These are phyloP conservation scores for Pontoporia blainvillei DNA, from an alignment of 2,113 vertebrate genomes.

Conservation along the genomic window DNA sequence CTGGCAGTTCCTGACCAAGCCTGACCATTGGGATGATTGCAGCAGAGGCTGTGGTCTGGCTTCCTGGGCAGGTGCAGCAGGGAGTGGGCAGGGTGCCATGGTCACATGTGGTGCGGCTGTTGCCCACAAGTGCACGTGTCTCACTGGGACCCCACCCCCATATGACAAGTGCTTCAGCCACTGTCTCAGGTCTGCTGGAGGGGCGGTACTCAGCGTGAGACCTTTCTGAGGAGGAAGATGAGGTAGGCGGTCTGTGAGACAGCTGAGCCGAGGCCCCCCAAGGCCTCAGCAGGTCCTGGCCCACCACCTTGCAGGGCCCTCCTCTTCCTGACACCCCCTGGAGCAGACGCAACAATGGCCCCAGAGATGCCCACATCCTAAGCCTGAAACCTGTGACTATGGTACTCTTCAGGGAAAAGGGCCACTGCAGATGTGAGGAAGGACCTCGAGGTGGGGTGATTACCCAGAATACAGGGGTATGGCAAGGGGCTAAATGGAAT, in stretches of 20 bases:
- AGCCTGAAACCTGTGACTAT: neutral
- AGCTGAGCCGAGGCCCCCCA: neutral
- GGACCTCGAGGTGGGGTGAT: too few relatives aligned
- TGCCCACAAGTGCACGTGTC: neutral
- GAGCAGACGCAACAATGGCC: neutral
- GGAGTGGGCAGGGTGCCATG: too few relatives aligned
- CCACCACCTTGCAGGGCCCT: neutral
- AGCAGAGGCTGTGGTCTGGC: neutral
- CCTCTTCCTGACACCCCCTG: neutral
- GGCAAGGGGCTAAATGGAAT: neutral
- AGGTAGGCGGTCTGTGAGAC: neutral
- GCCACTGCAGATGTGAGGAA: neutral
- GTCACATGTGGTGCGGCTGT: neutral
- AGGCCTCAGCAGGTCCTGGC: neutral
- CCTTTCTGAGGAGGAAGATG: neutral
- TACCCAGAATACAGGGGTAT: too few relatives aligned
- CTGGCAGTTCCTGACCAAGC: neutral
- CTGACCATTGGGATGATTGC: neutral
- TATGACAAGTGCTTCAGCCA: neutral
- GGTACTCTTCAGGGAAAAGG: neutral
- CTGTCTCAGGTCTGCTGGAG: neutral
- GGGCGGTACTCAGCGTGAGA: neutral
- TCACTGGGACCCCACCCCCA: neutral
- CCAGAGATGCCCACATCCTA: neutral
- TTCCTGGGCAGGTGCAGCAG: neutral